These are phyloP conservation scores for Cosmia pyralina DNA, from an alignment of 2,888 invertebrate species.

Conservation along the genomic window DNA sequence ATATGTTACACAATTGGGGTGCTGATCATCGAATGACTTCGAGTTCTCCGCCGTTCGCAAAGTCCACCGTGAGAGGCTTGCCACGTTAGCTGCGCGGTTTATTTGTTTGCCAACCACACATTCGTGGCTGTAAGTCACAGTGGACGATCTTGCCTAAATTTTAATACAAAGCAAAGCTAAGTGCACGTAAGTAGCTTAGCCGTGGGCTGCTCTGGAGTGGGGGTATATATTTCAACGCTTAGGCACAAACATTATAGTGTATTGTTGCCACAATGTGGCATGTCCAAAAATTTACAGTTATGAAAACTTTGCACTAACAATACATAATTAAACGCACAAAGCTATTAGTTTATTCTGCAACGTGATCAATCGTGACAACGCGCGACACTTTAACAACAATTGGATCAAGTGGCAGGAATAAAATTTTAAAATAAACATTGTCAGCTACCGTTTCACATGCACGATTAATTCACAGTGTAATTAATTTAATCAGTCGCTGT, in stretches of 20 bases:
- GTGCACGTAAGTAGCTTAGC: background rate
- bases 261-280: background rate
- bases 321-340: background rate
- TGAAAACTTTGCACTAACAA: background rate
- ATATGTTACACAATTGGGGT: background rate
- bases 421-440: constrained; percentile 52
- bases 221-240: background rate
- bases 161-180: background rate
- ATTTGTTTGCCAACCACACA: background rate
- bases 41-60: background rate
- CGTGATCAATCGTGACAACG: background rate
- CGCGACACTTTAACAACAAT: constrained; percentile 22
- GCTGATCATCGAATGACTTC: background rate
- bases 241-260: background rate
- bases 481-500: constrained; percentile 71
- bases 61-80: background rate
- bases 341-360: background rate
- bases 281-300: background rate
- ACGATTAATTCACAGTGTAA: constrained; percentile 66
- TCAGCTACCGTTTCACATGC: constrained; percentile 42
- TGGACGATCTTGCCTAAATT: background rate
- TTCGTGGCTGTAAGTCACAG: background rate
- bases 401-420: constrained; percentile 22
- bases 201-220: background rate
- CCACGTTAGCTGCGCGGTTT: background rate